Evolutionary conservation across 1,140 invertebrate species (phyloP).

Genomic region (Aleiodes sp.): DNA sequence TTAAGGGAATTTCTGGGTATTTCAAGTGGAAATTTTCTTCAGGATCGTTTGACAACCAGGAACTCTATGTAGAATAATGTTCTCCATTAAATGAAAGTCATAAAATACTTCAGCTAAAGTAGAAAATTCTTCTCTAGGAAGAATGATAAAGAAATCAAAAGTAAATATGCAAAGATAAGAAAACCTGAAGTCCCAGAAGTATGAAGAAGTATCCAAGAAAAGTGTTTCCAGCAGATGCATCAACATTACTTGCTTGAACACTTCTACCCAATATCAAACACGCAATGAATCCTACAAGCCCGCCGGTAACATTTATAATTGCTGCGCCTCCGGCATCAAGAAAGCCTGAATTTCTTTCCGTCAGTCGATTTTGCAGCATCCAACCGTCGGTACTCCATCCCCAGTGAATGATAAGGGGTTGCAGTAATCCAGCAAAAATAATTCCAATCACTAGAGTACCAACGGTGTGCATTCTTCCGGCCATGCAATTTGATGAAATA

Average conservation of each 20-base stretch:
- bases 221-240: constrained; percentile 35
- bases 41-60: background rate
- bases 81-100: no score
- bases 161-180: background rate
- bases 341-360: constrained; percentile 28
- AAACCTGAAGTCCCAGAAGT: constrained; percentile 49
- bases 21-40: background rate
- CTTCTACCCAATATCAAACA: constrained; percentile 45
- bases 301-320: constrained; percentile 44
- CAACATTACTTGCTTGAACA: constrained; percentile 42
- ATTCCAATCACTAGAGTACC: constrained; percentile 39
- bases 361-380: constrained; percentile 40
- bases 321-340: constrained; percentile 41
- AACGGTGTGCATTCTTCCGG: constrained; percentile 44
- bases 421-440: constrained; percentile 39
- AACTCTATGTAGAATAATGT: background rate
- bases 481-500: constrained; percentile 43
- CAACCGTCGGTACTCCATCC: constrained; percentile 45
- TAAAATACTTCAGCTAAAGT: no score
- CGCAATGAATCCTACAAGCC: constrained; percentile 44
- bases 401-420: constrained; percentile 52
- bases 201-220: constrained; percentile 47
- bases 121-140: no score
- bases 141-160: no score
- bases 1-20: background rate